Percentiles rank a stretch among this genome's conserved stretches.
Evolutionary conservation across 2,888 invertebrate species (phyloP).

Genomic region (Himalopsyche anomala): DNA sequence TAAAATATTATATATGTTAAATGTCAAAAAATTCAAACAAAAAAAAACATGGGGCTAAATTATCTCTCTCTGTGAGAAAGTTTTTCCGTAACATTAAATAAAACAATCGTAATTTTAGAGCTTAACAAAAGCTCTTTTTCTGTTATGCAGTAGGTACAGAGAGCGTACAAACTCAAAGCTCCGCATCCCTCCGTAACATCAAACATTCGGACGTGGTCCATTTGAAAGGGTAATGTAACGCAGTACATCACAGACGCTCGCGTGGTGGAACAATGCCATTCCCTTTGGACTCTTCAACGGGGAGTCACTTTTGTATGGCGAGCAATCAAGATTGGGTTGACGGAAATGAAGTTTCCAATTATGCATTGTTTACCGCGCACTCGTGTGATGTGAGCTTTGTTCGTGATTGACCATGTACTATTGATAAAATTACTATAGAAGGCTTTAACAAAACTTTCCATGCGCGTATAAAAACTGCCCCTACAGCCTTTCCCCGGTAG

Average conservation of each 20-base stretch:
- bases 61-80: no score
- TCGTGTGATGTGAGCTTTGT: slow-evolving; percentile 18
- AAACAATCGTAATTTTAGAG: not conserved
- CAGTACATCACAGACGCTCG: slow-evolving; percentile 9
- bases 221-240: slow-evolving; percentile 7
- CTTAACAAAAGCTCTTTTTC: not conserved
- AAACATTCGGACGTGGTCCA: slow-evolving; percentile 5
- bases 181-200: not conserved
- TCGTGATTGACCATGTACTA: not conserved
- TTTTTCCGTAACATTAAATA: no score
- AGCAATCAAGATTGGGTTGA: not conserved
- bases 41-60: no score
- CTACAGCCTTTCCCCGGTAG: no score
- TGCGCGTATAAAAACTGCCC: no score
- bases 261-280: not conserved
- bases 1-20: no score
- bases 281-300: slow-evolving; percentile 8
- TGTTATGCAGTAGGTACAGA: not conserved
- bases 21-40: no score
- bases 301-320: slow-evolving; percentile 1
- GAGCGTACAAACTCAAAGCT: not conserved
- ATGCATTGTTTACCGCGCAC: not conserved
- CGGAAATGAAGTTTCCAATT: slow-evolving; percentile 34
- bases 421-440: not conserved
- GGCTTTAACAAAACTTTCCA: no score